phyloP scores from a whole-genome alignment of 2,797 vertebrate species.

The Alectoris magna region DNA sequence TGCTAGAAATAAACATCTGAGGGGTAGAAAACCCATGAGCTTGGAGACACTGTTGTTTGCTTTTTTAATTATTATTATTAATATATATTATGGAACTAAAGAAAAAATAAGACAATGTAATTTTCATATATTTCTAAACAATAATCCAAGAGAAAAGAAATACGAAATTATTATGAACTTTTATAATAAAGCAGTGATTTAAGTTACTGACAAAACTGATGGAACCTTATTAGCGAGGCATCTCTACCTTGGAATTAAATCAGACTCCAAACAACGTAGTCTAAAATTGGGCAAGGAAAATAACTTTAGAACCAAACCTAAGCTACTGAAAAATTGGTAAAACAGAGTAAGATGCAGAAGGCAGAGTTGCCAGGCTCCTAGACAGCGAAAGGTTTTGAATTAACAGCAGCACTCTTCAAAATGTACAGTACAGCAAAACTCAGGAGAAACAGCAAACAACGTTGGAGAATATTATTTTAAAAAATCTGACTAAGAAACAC shows the following conservation, averaged over 20 bases:
- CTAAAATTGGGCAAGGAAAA: not conserved
- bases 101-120: not conserved
- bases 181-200: not conserved
- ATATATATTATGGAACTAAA: no score
- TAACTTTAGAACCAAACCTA: not conserved
- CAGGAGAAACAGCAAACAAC: not conserved
- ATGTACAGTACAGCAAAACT: not conserved
- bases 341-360: not conserved
- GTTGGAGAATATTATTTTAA: not conserved
- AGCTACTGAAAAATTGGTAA: not conserved
- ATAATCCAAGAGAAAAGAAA: not conserved
- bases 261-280: not conserved
- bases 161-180: not conserved
- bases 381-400: not conserved
- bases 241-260: not conserved
- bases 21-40: not conserved
- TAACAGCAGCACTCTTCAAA: not conserved
- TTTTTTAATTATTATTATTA: no score
- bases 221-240: not conserved
- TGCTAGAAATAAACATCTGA: not conserved
- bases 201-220: not conserved
- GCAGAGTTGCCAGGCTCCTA: not conserved
- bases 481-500: not conserved
- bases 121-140: not conserved
- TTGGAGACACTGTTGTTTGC: not conserved